Conservation (phyloP, 2,888 invertebrate species). For the Caenorhabditis virilis region DNA sequence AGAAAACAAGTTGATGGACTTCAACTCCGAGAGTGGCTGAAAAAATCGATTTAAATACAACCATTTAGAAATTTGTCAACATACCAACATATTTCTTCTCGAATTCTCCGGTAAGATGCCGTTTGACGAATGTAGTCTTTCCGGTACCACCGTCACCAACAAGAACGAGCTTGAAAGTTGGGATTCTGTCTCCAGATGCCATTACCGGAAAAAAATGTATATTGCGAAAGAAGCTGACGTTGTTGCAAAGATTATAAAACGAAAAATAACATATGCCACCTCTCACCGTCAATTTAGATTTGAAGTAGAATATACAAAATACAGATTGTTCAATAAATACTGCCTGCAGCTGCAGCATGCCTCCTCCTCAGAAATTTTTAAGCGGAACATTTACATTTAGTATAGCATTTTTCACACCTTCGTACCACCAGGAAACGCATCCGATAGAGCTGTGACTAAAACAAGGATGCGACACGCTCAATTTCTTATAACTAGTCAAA, state of each 20-base stretch:
- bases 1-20: slow-evolving; percentile 96
- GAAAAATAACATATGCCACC: too few species aligned
- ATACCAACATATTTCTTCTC: slow-evolving; percentile 93
- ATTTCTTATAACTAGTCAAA: slow-evolving; percentile 23
- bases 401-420: slow-evolving; percentile 20
- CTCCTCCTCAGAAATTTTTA: background rate
- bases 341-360: too few species aligned
- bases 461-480: slow-evolving; percentile 20
- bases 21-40: slow-evolving; percentile 95
- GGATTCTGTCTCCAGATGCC: slow-evolving; percentile 63
- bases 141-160: slow-evolving; percentile 98
- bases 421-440: slow-evolving; percentile 32
- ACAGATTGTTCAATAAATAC: too few species aligned
- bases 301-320: too few species aligned
- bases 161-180: slow-evolving; percentile 65
- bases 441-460: slow-evolving; percentile 27
- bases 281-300: too few species aligned
- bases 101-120: slow-evolving; percentile 98
- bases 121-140: slow-evolving; percentile 98
- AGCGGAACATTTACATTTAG: slow-evolving; percentile 13
- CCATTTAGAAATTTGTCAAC: slow-evolving; percentile 37
- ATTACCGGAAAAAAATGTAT: slow-evolving; percentile 33
- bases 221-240: too few species aligned
- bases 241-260: too few species aligned
- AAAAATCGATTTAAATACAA: slow-evolving; percentile 18